Base-by-base conservation (phyloP, 1,140 invertebrate genomes). In the Heterodera schachtii region DNA sequence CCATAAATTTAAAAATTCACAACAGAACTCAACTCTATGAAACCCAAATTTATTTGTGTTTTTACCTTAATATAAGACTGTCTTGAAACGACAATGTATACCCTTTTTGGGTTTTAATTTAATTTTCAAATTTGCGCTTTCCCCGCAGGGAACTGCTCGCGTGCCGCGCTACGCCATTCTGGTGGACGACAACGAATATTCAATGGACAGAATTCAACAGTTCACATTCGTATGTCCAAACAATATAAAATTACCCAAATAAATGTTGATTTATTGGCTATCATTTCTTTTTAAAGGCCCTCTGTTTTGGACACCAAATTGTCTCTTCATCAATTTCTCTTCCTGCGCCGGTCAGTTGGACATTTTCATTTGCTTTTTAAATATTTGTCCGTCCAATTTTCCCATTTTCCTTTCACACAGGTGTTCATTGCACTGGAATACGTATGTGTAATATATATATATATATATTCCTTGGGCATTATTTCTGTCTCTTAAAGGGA, bases 291-390 rank as follows among this genome's bases (percentile, higher is more conserved):
- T 64, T 64, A 5, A n/a, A 78, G 52, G 71, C 47, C 9, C 71
- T 84, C 21, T 82, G 79, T 19, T 84, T 83, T 73, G 73, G 43
- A 4, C 83, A 84, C 60, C 84, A 85, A 31, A 84, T 84, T 64
- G 83, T 84, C 3, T 83, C 73, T 47, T 52, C 70, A 19, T 69
- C 83, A 4, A 85, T 73, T 1, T 84, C 83, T 4, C 43, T 84
- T 5, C 83, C 83, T 13, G 47, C 80, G 0, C 83, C 83, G n/a
- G 67, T 64, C 5, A 19, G 57, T 19, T 64, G 57, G 57, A 64
- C 57, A 11, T 4, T 16, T 64, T 64, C 13, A 64, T 64, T 52
- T 19, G 19, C 49, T 11, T 11, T 52, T 52, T 11, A 64, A 16
- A 16, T 19, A 64, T 13, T 64, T 19, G 13, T 1, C 16, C 16